Conservation (phyloP, 53 echinoderm and acorn worm species). For the Zoroaster sp. region DNA sequence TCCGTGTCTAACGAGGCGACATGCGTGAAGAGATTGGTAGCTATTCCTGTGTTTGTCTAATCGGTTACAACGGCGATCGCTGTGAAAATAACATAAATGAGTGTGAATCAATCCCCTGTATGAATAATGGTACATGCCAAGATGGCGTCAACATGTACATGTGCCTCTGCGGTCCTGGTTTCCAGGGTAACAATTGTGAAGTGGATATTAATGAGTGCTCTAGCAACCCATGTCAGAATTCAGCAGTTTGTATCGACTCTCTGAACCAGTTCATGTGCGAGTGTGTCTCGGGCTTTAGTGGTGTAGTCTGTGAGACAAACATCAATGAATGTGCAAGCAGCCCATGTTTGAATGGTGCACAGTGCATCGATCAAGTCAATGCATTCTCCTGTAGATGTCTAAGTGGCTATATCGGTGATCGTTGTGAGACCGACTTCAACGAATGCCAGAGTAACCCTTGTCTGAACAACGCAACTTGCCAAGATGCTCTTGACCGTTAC, state of each 20-base stretch:
- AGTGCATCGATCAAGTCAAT: constrained; percentile 56
- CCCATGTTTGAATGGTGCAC: constrained; percentile 63
- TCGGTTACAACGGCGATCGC: constrained; percentile 54
- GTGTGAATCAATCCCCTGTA: constrained; percentile 75
- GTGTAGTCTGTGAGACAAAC: constrained; percentile 47
- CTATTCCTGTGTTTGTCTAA: constrained; percentile 55
- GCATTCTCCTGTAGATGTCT: constrained; percentile 59
- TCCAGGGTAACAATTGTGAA: constrained; percentile 43
- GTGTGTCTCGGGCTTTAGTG: constrained; percentile 49
- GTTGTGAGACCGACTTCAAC: constrained; percentile 50
- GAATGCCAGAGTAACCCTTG: constrained; percentile 65
- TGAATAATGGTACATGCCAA: constrained; percentile 41
- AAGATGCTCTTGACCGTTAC: constrained; percentile 43
- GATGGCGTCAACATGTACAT: neutral
- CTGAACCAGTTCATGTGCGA: constrained; percentile 45
- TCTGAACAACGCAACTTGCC: constrained; percentile 55
- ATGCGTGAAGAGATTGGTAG: constrained; percentile 23
- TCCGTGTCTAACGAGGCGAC: constrained; percentile 31
- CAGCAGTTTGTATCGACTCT: constrained; percentile 30
- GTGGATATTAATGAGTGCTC: constrained; percentile 59
- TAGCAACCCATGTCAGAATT: constrained; percentile 65
- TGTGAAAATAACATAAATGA: constrained; percentile 71
- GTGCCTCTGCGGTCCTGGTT: constrained; percentile 13
- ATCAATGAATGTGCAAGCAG: constrained; percentile 58
- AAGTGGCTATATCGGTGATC: constrained; percentile 48